A percentile compares a stretch with the other conserved stretches of the same genome.
Evolutionary conservation across 1,140 invertebrate species (phyloP).

Genomic region (Rhagoletis pomonella): DNA sequence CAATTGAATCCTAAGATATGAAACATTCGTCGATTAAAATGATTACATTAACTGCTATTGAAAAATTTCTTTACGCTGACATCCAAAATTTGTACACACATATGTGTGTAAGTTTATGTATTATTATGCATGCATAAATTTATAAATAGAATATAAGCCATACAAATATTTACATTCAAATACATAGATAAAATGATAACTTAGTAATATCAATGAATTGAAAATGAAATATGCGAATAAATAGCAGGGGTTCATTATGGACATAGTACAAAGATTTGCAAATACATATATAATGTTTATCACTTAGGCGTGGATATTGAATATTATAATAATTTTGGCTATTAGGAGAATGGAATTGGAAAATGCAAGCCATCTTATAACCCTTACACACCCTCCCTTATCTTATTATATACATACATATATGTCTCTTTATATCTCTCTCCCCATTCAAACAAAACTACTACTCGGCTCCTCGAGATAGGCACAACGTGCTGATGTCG

Average conservation of each 20-base stretch:
- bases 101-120: neutral
- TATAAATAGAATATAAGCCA: slow-evolving; percentile 8
- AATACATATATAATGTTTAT: neutral
- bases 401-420: neutral
- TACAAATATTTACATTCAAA: slow-evolving; percentile 19
- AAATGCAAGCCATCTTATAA: neutral
- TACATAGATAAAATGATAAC: neutral
- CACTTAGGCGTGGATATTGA: neutral
- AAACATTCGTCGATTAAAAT: neutral
- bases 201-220: neutral
- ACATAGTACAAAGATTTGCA: slow-evolving; percentile 2
- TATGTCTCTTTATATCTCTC: neutral
- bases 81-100: neutral
- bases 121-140: neutral
- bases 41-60: neutral
- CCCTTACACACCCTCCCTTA: neutral
- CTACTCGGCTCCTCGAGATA: slow-evolving; percentile 79
- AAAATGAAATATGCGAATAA: slow-evolving; percentile 37
- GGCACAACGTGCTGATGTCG: slow-evolving; percentile 67
- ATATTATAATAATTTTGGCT: neutral
- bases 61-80: neutral
- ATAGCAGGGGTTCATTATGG: slow-evolving; percentile 11
- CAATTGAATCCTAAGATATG: neutral
- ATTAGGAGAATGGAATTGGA: slow-evolving; percentile 1
- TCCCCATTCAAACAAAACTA: slow-evolving; percentile 77